Base-by-base conservation (phyloP, 2,797 vertebrate genomes). In the Spea hammondii region DNA sequence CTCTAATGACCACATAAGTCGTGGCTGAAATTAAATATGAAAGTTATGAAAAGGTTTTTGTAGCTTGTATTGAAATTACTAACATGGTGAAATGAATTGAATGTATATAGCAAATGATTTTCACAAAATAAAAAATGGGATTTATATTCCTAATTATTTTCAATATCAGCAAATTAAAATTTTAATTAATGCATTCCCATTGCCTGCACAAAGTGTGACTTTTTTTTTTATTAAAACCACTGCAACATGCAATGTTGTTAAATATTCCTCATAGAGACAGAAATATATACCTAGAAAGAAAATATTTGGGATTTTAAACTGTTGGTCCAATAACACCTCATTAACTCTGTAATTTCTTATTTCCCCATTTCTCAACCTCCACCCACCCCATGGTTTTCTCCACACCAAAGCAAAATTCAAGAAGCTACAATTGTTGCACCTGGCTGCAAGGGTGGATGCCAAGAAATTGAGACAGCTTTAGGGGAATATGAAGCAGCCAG, bases 11-110 rank as follows among this genome's bases (percentile, higher is more conserved):
- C 59, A 74, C 44, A 48, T 51, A 64, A 47, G 53, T 13, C n/a
- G 8, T 70, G 66, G 70, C 65, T 54, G 78, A 59, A 17, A 54
- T 70, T 46, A 57, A 49, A 79, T 59, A 70, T 48, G 69, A 59
- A 47, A 72, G 49, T 70, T 68, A 70, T 51, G 49, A 9, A 10
- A n/a, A 51, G 65, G 11, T 13, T 67, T 72, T 68, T 45, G 72
- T 72, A 54, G 47, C 64, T 59, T 64, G 55, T 49, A 51, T 68
- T 57, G 65, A 79, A 74, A 79, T 74, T 65, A 60, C 75, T 32
- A 46, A 70, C 55, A 70, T 48, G 46, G 5, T 62, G 59, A 62
- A 68, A 77, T 70, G 73, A 73, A 82, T 69, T 32, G 67, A 49
- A 5, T 32, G 65, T 65, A 67, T 53, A 54, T 45, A 48, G 49